A percentile compares a stretch with the other conserved stretches of the same genome.
phyloP scores from a whole-genome alignment of 2,888 invertebrate genomes.

The Petrolisthes manimaculis region DNA sequence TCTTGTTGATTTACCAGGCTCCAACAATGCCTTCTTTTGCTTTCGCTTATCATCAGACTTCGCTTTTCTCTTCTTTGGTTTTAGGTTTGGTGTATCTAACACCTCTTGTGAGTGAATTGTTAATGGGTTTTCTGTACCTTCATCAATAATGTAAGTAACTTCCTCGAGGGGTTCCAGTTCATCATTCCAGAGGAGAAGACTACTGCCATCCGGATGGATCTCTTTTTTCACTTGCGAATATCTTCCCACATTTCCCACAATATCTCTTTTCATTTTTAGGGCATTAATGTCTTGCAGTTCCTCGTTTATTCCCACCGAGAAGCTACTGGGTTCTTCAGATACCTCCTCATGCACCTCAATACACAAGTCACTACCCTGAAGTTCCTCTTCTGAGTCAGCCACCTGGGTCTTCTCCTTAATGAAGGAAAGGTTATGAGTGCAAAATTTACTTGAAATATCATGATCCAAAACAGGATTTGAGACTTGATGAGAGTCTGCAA shows the following conservation, averaged over 20 bases:
- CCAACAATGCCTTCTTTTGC: not conserved
- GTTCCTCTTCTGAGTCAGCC: not conserved
- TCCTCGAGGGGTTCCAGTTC: constrained; percentile 1
- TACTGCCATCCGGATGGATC: constrained; percentile 22
- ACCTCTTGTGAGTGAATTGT: constrained; percentile 19
- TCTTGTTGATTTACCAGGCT: not conserved
- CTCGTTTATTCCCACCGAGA: not conserved
- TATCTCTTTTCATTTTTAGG: not conserved
- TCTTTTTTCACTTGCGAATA: constrained; percentile 25
- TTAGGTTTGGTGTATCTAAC: not conserved
- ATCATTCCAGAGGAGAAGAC: constrained; percentile 43
- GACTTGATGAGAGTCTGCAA: not conserved
- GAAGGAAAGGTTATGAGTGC: not conserved
- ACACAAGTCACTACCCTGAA: not conserved
- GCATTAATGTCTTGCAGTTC: not conserved
- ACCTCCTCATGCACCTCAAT: not conserved
- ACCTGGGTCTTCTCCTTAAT: not conserved
- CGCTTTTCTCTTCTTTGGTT: constrained; percentile 11
- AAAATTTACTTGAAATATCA: not conserved
- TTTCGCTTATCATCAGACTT: not conserved
- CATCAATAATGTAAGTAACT: constrained; percentile 43
- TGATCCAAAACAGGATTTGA: not conserved
- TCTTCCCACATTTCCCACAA: not conserved
- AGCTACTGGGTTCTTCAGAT: not conserved
- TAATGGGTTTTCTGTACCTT: constrained; percentile 9